Percentiles rank a stretch among this genome's conserved stretches.
Conservation (phyloP, 2,113 vertebrate genomes). For the Tenebrosternarchus preto region DNA sequence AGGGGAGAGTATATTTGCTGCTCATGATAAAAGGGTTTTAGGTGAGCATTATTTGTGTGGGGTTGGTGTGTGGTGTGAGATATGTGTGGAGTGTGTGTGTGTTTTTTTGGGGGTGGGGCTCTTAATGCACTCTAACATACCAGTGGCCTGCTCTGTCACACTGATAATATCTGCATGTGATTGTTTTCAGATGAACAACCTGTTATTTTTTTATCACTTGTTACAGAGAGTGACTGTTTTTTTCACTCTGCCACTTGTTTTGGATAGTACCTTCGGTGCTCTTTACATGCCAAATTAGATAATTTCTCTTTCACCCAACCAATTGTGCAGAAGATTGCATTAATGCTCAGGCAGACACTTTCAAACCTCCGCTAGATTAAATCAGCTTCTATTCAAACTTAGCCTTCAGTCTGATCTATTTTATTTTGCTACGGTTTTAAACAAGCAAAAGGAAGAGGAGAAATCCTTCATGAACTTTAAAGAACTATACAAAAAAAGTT, state of each 20-base stretch:
- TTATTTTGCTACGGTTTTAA: background rate
- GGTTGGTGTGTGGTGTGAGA: background rate
- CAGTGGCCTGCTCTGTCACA: background rate
- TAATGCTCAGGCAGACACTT: slow-evolving; percentile 20
- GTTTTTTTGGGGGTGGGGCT: background rate
- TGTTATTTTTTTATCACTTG: no score
- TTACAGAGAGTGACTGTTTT: no score
- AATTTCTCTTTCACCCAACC: slow-evolving; percentile 6
- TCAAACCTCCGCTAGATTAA: slow-evolving; percentile 28
- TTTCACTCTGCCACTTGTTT: background rate
- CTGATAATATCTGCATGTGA: slow-evolving; percentile 6
- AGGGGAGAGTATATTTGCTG: background rate
- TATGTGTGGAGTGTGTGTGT: background rate
- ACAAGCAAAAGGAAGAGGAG: background rate
- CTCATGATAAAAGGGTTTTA: slow-evolving; percentile 1
- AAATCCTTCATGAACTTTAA: background rate
- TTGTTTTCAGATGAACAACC: slow-evolving; percentile 5
- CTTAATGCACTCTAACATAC: background rate
- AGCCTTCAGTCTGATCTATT: slow-evolving; percentile 26
- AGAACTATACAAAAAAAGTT: background rate
- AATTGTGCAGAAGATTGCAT: slow-evolving; percentile 16
- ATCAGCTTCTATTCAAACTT: slow-evolving; percentile 18
- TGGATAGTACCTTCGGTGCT: background rate
- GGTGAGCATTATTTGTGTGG: background rate
- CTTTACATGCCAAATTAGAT: slow-evolving; percentile 16